These are phyloP conservation scores for Cepaea nemoralis DNA, from an alignment of 1,140 invertebrate species.

Conservation along the genomic window DNA sequence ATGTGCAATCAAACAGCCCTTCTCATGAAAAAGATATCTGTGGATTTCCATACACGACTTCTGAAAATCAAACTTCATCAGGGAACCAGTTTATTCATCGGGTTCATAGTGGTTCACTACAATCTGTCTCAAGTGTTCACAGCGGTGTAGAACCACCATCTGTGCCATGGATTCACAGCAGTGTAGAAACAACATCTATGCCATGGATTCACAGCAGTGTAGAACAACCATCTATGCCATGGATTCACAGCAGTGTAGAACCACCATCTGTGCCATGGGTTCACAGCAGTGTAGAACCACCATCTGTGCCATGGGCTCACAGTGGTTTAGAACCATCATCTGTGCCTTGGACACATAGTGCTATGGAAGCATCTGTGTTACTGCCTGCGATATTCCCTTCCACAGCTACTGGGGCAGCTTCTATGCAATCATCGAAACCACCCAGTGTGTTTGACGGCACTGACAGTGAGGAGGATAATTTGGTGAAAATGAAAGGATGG, in stretches of 20 bases:
- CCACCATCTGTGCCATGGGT: too few species aligned
- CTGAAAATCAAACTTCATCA: background rate
- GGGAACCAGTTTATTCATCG: slow-evolving; percentile 45
- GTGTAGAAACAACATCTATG: too few species aligned
- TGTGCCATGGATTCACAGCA: too few species aligned
- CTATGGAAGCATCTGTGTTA: background rate
- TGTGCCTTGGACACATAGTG: slow-evolving; percentile 24
- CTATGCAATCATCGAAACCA: slow-evolving; percentile 42
- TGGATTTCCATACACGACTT: background rate
- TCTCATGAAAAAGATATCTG: slow-evolving; percentile 15
- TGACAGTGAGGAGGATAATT: slow-evolving; percentile 50
- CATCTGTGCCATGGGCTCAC: too few species aligned
- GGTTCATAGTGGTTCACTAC: background rate
- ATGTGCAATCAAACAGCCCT: background rate
- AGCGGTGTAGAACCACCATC: too few species aligned
- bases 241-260: too few species aligned
- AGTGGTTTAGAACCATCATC: too few species aligned
- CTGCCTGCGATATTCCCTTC: background rate
- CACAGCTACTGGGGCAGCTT: background rate
- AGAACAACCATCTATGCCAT: too few species aligned
- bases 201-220: too few species aligned
- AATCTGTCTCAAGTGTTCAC: background rate
- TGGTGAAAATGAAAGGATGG: slow-evolving; percentile 62
- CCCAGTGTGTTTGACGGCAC: slow-evolving; percentile 52
- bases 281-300: too few species aligned